Evolutionary conservation across 2,797 vertebrate genomes (phyloP).

Genomic region (Catostomus latipinnis): DNA sequence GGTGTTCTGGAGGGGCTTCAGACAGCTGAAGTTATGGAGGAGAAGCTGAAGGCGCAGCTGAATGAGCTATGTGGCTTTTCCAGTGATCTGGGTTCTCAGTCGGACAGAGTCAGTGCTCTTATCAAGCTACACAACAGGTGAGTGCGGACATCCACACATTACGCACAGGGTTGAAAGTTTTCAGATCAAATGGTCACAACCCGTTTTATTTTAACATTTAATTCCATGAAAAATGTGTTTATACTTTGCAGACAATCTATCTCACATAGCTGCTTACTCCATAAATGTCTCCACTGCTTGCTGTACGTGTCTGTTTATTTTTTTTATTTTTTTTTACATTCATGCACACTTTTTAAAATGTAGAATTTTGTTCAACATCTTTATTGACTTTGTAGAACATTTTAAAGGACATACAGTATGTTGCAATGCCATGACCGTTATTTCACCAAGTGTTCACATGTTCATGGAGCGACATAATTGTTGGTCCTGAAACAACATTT

Average conservation of each 20-base stretch:
- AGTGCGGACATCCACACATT: slow-evolving; percentile 27
- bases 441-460: too few species aligned
- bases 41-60: slow-evolving; percentile 90
- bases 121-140: slow-evolving; percentile 99
- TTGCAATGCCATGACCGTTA: too few species aligned
- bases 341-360: too few species aligned
- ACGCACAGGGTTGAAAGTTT: background rate
- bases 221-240: slow-evolving; percentile 5
- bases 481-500: too few species aligned
- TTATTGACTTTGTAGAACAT: too few species aligned
- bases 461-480: too few species aligned
- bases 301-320: background rate
- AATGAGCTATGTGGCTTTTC: slow-evolving; percentile 94
- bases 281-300: background rate
- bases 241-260: background rate
- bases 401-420: too few species aligned
- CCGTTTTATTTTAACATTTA: slow-evolving; percentile 16
- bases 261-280: background rate
- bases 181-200: background rate
- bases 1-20: slow-evolving; percentile 85
- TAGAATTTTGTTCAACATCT: too few species aligned
- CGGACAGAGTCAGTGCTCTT: slow-evolving; percentile 88
- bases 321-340: too few species aligned
- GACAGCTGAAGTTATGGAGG: slow-evolving; percentile 88
- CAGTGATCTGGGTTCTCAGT: slow-evolving; percentile 87